Conservation (phyloP, 2,113 vertebrate species). For the Tupaia chinensis region DNA sequence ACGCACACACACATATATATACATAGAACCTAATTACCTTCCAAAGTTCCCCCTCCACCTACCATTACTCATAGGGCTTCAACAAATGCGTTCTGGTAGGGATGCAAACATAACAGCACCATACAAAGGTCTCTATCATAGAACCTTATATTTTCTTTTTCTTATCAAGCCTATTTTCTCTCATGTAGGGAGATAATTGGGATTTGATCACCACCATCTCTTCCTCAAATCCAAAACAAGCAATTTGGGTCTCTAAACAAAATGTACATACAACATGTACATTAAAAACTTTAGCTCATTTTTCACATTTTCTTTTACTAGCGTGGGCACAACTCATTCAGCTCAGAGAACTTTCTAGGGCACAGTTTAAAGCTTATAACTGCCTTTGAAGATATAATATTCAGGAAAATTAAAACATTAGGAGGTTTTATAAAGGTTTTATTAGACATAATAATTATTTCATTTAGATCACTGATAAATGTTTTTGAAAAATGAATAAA, state of each 20-base stretch:
- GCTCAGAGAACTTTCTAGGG: neutral
- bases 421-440: neutral
- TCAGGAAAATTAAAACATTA: neutral
- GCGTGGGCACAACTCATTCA: neutral
- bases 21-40: neutral
- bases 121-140: neutral
- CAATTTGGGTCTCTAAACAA: neutral
- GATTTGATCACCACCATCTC: neutral
- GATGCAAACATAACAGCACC: neutral
- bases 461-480: neutral
- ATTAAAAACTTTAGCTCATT: neutral
- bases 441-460: neutral
- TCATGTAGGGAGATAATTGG: neutral
- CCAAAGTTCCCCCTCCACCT: neutral
- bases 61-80: neutral
- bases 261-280: neutral
- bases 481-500: slow-evolving; percentile 20
- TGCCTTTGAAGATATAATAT: slow-evolving; percentile 30
- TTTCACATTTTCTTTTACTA: neutral
- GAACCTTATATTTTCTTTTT: neutral
- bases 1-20: neutral
- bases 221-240: neutral
- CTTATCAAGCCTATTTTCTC: neutral
- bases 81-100: neutral
- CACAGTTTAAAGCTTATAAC: neutral